Base-by-base conservation (phyloP, 2,113 vertebrate species). In the Seriola quinqueradiata region DNA sequence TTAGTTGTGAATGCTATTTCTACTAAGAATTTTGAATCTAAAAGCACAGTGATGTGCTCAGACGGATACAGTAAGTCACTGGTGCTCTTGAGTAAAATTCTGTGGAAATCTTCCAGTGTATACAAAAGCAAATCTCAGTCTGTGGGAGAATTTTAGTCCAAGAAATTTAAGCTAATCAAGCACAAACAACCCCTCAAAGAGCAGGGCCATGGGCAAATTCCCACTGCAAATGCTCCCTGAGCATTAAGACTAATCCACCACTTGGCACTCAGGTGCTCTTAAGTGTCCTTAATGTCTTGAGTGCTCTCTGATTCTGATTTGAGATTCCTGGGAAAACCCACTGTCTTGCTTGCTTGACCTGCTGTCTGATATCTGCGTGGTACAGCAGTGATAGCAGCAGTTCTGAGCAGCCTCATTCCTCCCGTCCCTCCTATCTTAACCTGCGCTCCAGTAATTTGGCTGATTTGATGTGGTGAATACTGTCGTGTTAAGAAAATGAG, bases 251-350 rank as follows among this genome's bases (percentile, higher is more conserved):
- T 77, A 42, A 86, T 81, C 82, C 60, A 21, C 16, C 4, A 10
- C 16, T n/a, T 70, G 59, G 40, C 79, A 67, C 71, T 73, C 19
- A 3, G 68, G 23, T 36, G 14, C 55, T 67, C 64, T 25, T 46
- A 77, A 70, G 54, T 48, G 73, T 63, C 65, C 76, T 71, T 34
- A 77, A 87, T 71, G 58, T 83, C 25, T 63, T 42, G 13, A 63
- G 19, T 34, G 23, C n/a, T 68, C 55, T 66, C 64, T 79, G 69
- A 75, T 82, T 80, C 83, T 75, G 73, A 67, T 76, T 38, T 69
- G 46, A 67, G 77, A 55, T 61, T 78, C 2, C 44, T 17, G 32
- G 40, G 34, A 79, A 81, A 79, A 44, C 65, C 4, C 11, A n/a
- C 25, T 44, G n/a, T 46, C 19, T 11, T 50, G 6, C 48, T 58